Conservation (phyloP, 1,140 invertebrate genomes). For the Trichonephila inaurata region DNA sequence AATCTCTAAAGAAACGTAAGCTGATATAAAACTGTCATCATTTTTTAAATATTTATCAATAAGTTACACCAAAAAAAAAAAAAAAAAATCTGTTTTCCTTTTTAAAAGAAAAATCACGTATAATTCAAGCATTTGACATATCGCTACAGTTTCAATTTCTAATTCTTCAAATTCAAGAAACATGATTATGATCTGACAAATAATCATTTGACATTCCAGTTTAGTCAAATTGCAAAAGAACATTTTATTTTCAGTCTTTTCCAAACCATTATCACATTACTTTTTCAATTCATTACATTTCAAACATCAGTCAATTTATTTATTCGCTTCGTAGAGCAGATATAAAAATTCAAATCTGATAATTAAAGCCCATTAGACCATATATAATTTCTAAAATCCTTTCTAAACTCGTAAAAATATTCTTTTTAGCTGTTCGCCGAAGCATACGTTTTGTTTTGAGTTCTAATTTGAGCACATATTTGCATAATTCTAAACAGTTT, state of each 20-base stretch:
- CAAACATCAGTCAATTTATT: too few relatives aligned
- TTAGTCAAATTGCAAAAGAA: background rate
- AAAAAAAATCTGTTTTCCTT: too few relatives aligned
- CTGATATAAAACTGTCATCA: too few relatives aligned
- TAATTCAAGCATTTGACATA: too few relatives aligned
- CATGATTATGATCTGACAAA: background rate
- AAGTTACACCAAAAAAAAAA: too few relatives aligned
- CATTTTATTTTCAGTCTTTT: background rate
- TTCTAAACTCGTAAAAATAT: background rate
- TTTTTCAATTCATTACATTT: background rate
- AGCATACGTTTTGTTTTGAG: background rate
- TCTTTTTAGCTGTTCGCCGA: background rate
- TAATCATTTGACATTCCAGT: background rate
- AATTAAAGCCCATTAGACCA: slow-evolving; percentile 20
- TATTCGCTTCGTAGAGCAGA: background rate
- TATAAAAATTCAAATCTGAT: background rate
- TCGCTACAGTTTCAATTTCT: too few relatives aligned
- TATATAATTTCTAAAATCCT: background rate
- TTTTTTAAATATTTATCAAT: too few relatives aligned
- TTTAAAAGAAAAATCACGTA: too few relatives aligned
- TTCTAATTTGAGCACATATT: background rate
- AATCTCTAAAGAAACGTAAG: too few relatives aligned
- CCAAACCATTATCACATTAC: background rate
- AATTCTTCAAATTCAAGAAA: too few relatives aligned
- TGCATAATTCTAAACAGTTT: slow-evolving; percentile 4